Percentiles rank a stretch among this genome's conserved stretches.
Evolutionary conservation across 2,113 vertebrate species (phyloP).

Genomic region (Aphyosemion australe): DNA sequence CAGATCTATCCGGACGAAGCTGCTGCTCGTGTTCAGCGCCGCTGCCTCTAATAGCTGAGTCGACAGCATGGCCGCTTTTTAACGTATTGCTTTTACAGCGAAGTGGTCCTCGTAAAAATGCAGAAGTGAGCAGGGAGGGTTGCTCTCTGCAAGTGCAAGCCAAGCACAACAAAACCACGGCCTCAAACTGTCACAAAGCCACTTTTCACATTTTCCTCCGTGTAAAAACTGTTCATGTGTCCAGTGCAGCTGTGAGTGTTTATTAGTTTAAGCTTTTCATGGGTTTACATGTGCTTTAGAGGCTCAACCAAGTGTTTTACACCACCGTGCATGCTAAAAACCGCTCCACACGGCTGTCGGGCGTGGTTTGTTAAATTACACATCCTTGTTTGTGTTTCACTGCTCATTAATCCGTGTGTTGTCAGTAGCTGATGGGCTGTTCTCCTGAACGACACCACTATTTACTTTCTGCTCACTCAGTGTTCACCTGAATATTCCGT

Average conservation of each 20-base stretch:
- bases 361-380: background rate
- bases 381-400: slow-evolving; percentile 24
- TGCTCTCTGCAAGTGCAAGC: slow-evolving; percentile 44
- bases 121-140: slow-evolving; percentile 26
- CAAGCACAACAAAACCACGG: slow-evolving; percentile 29
- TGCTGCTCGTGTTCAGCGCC: slow-evolving; percentile 34
- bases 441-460: background rate
- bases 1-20: background rate
- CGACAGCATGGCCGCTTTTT: slow-evolving; percentile 29
- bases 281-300: slow-evolving; percentile 2
- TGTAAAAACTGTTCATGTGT: slow-evolving; percentile 23
- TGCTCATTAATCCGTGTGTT: background rate
- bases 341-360: too few species aligned
- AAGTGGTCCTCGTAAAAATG: slow-evolving; percentile 33
- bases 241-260: slow-evolving; percentile 16
- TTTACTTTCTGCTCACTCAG: slow-evolving; percentile 6
- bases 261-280: slow-evolving; percentile 46
- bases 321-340: background rate
- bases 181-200: slow-evolving; percentile 57
- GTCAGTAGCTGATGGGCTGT: background rate
- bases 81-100: slow-evolving; percentile 7
- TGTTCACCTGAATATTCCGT: slow-evolving; percentile 83
- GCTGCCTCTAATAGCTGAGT: slow-evolving; percentile 53
- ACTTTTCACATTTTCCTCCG: slow-evolving; percentile 10
- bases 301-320: background rate